Evolutionary conservation across 2,797 vertebrate species (phyloP).

Genomic region (Enteromius fasciolatus): DNA sequence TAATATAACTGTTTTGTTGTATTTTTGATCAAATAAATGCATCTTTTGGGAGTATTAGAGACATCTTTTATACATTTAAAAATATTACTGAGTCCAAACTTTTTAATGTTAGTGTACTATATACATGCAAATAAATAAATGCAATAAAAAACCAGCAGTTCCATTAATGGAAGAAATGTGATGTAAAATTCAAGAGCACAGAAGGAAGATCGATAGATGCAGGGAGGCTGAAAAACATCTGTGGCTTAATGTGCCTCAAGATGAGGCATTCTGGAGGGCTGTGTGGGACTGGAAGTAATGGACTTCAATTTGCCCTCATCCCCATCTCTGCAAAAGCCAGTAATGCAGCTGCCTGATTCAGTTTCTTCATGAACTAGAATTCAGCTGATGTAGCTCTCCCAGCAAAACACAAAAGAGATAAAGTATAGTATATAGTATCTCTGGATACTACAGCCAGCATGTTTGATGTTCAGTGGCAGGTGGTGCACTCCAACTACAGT

Average conservation of each 20-base stretch:
- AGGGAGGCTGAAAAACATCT: not conserved
- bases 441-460: not conserved
- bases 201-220: not conserved
- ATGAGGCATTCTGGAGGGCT: constrained; percentile 14
- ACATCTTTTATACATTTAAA: not conserved
- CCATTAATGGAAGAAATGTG: not conserved
- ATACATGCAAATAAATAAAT: not conserved
- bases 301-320: constrained; percentile 9
- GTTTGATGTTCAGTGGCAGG: too few species aligned
- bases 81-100: not conserved
- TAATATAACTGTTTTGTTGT: not conserved
- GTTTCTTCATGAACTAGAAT: not conserved
- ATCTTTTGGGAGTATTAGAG: not conserved
- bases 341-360: constrained; percentile 7
- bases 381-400: not conserved
- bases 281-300: not conserved
- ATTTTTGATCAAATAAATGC: not conserved
- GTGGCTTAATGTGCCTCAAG: not conserved
- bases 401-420: constrained; percentile 1
- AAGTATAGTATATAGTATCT: too few species aligned
- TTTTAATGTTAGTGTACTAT: not conserved
- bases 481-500: not conserved
- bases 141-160: not conserved
- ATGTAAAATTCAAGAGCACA: not conserved
- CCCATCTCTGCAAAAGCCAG: not conserved